Percentiles rank a stretch among this genome's conserved stretches.
Evolutionary conservation across 2,113 vertebrate species (phyloP).

Genomic region (Trematomus loennbergii): DNA sequence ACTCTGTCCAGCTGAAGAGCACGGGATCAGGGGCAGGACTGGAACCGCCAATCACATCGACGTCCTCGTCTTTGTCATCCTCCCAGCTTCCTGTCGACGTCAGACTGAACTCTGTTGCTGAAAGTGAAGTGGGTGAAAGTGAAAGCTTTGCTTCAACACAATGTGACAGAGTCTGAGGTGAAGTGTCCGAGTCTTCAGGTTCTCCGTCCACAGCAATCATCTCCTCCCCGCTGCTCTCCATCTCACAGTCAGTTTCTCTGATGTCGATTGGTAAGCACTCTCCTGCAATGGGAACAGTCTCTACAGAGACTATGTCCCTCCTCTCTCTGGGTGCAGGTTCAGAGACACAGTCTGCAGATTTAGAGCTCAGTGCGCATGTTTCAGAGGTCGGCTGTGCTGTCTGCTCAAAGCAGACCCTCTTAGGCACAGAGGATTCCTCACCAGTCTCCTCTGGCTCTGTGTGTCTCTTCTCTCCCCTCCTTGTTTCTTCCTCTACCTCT

Average conservation of each 20-base stretch:
- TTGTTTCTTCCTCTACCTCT: neutral
- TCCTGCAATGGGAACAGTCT: neutral
- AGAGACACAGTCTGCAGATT: neutral
- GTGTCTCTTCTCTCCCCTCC: conserved; percentile 31
- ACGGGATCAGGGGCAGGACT: conserved; percentile 44
- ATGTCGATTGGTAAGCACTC: neutral
- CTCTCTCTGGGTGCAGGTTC: neutral
- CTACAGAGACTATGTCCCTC: neutral
- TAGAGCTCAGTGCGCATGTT: neutral
- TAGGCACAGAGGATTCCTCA: neutral
- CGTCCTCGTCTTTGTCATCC: conserved; percentile 48
- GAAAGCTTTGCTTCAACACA: neutral
- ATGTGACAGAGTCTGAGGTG: neutral
- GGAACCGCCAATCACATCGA: conserved; percentile 71
- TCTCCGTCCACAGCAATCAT: conserved; percentile 41
- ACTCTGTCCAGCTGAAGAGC: conserved; percentile 44
- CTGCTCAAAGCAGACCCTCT: conserved; percentile 43
- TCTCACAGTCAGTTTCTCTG: neutral
- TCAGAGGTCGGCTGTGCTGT: neutral
- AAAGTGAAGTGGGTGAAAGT: neutral
- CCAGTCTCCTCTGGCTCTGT: neutral
- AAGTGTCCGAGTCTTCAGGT: neutral
- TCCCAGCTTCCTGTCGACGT: conserved; percentile 11
- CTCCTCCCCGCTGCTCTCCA: conserved; percentile 12
- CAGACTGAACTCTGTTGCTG: neutral